A percentile compares a stretch with the other conserved stretches of the same genome.
phyloP scores from a whole-genome alignment of 2,113 vertebrate genomes.

The Heterotis niloticus region DNA sequence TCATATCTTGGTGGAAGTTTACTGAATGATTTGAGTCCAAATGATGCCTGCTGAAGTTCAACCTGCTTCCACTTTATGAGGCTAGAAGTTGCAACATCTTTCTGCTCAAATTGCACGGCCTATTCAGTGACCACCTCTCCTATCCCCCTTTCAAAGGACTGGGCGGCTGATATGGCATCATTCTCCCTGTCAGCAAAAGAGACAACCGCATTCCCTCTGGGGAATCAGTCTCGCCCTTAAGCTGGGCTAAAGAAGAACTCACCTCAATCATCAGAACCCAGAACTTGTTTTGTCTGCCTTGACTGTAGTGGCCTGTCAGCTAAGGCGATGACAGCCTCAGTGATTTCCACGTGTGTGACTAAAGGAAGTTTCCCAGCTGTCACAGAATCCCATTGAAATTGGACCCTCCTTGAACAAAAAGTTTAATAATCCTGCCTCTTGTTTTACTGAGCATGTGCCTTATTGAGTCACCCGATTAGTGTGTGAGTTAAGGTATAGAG shows the following conservation, averaged over 20 bases:
- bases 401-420: conserved; percentile 23
- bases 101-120: neutral
- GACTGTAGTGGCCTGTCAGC: conserved; percentile 27
- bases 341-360: conserved; percentile 35
- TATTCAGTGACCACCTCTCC: neutral
- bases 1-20: neutral
- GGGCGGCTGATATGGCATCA: neutral
- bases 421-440: conserved; percentile 25
- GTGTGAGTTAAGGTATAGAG: neutral
- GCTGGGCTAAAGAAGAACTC: neutral
- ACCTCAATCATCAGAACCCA: neutral
- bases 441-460: conserved; percentile 31
- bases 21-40: neutral
- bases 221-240: neutral
- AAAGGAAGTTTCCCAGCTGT: conserved; percentile 29
- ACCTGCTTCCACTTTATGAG: neutral
- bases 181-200: conserved; percentile 16
- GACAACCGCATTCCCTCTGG: neutral
- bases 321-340: conserved; percentile 27
- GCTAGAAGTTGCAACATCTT: neutral
- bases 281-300: conserved; percentile 24
- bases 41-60: neutral
- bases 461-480: conserved; percentile 7
- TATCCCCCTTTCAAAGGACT: neutral
- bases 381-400: conserved; percentile 29